phyloP scores from a whole-genome alignment of 2,797 vertebrate species.

The Vultur gryphus region DNA sequence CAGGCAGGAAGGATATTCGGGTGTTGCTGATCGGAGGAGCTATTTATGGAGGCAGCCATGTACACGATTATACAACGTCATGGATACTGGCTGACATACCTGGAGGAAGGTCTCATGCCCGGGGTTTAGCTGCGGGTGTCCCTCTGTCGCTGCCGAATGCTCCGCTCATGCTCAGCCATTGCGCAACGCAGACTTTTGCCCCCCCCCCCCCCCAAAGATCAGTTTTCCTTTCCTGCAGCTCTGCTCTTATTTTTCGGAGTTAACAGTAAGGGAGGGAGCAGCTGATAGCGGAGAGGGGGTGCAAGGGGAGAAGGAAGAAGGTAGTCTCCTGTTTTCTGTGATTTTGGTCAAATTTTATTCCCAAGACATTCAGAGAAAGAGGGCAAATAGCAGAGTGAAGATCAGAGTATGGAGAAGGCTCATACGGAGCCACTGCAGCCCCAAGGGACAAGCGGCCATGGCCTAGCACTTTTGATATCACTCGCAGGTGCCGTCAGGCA shows the following conservation, averaged over 20 bases:
- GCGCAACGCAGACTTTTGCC: not conserved
- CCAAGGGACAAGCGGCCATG: fast-evolving
- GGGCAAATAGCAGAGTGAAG: not conserved
- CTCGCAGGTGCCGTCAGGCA: fast-evolving
- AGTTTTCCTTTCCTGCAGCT: not conserved
- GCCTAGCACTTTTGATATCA: not conserved
- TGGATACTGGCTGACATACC: not conserved
- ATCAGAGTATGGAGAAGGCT: not conserved
- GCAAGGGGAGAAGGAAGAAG: not conserved
- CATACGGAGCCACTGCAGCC: fast-evolving
- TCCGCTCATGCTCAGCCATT: not conserved
- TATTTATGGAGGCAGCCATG: constrained; percentile 37
- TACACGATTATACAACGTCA: not conserved
- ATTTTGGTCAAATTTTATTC: not conserved
- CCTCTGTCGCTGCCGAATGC: not conserved
- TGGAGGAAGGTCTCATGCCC: not conserved
- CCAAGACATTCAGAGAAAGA: not conserved
- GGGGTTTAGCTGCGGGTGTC: not conserved
- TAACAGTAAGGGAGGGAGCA: not conserved
- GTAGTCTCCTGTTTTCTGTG: not conserved
- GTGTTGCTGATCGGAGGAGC: constrained; percentile 7
- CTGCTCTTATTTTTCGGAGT: not conserved
- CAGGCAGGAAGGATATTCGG: not conserved
- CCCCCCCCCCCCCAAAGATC: not conserved
- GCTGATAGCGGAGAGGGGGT: fast-evolving